phyloP scores from a whole-genome alignment of 2,113 vertebrate species.

The Eretmochelys imbricata region DNA sequence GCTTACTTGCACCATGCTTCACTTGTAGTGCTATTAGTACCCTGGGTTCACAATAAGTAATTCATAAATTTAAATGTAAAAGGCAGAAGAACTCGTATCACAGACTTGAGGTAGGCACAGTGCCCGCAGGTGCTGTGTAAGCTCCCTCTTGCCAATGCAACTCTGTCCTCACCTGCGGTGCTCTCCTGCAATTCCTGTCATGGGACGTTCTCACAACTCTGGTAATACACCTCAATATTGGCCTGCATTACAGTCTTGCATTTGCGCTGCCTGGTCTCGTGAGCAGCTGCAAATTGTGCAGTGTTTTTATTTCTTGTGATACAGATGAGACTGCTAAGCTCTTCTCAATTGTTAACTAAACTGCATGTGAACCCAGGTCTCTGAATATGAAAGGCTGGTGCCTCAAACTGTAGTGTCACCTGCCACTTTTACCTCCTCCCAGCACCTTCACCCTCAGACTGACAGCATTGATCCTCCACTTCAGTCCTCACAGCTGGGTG shows the following conservation, averaged over 20 bases:
- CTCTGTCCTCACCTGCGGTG: neutral
- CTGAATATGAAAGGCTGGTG: neutral
- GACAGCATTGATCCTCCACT: neutral
- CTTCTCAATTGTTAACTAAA: neutral
- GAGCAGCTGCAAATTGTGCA: neutral
- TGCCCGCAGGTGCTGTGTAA: neutral
- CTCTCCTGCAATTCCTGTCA: neutral
- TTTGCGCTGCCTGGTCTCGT: neutral
- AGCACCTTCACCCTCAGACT: neutral
- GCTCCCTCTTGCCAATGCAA: neutral
- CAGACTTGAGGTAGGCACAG: neutral
- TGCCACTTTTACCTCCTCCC: neutral
- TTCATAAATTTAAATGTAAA: neutral
- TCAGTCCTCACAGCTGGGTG: neutral
- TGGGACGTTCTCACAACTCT: neutral
- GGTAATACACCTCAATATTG: neutral
- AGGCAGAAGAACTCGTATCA: neutral
- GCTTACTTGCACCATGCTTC: neutral
- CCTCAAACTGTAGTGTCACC: neutral
- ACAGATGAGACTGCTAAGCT: neutral
- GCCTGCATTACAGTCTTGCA: neutral
- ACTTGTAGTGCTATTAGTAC: neutral
- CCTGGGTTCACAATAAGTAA: neutral
- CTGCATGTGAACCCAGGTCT: constrained; percentile 7
- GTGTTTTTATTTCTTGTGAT: neutral